Conservation (phyloP, 2,888 invertebrate species). For the Argyresthia goedartella region DNA sequence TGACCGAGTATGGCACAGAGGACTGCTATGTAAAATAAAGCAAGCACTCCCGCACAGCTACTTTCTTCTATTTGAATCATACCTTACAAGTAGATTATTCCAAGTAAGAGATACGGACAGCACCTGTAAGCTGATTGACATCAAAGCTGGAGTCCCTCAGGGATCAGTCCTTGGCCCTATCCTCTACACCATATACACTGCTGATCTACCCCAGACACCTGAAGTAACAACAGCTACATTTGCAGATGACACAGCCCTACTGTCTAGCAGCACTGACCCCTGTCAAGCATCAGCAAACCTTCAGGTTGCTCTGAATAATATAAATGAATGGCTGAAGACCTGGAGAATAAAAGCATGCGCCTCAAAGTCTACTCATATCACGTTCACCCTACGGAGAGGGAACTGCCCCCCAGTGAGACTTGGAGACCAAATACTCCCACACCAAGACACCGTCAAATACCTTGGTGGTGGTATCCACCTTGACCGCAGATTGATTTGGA, state of each 20-base stretch:
- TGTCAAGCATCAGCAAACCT: slow-evolving; percentile 4
- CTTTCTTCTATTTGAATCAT: slow-evolving; percentile 3
- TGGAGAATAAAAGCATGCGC: slow-evolving; percentile 11
- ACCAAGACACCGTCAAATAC: no score
- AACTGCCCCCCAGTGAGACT: no score
- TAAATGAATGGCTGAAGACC: slow-evolving; percentile 9
- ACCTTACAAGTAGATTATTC: slow-evolving; percentile 3
- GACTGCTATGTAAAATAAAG: slow-evolving; percentile 14
- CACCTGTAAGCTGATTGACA: background rate
- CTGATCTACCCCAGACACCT: no score
- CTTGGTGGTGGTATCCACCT: no score
- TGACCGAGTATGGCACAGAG: slow-evolving; percentile 17
- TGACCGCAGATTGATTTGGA: no score
- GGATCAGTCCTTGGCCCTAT: background rate
- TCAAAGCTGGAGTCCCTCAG: slow-evolving; percentile 5
- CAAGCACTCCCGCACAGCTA: slow-evolving; percentile 6
- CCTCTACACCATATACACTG: slow-evolving; percentile 6
- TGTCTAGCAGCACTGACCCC: slow-evolving; percentile 5
- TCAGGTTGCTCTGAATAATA: slow-evolving; percentile 5
- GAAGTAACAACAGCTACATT: slow-evolving; percentile 8
- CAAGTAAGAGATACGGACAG: background rate
- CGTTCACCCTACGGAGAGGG: no score
- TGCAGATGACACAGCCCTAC: slow-evolving; percentile 11
- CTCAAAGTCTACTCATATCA: no score
- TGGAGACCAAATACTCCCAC: no score